Evolutionary conservation across 2,888 invertebrate species (phyloP), one percentile per base, ranked within the genome.

Genomic region (Choristoneura rosaceana): DNA sequence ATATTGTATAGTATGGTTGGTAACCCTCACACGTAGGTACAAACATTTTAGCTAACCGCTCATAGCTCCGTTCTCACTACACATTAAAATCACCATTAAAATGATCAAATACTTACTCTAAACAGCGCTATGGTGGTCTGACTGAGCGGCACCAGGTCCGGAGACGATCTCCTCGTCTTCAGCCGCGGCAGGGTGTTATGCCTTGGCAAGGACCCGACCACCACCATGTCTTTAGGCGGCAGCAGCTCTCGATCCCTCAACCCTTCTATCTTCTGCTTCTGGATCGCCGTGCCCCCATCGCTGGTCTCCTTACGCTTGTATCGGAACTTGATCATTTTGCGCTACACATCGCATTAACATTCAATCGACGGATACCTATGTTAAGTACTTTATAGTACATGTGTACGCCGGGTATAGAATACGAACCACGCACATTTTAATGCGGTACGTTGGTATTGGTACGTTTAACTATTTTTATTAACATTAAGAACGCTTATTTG

Each of bases 271-370:
- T 93, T 94, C 86, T 91, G 91, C 84, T 93, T 93, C 85, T 93
- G 93, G 74, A 92, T 89, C 73, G 89, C 87, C 38, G 89, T 87
- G 47, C 89, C 89, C 45, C 86, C 86, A 77, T 87, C 89, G 82
- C 77, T 89, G 74, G 86, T 82, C 84, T 96, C 96, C 86, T 96
- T 96, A 77, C 95, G 95, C 82, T 96, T 96, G 80, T 96, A 96
- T 76, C 96, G 95, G 91, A 96, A 96, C 90, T 96, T 96, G 77
- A 96, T 96, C 96, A 96, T 96, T 86, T 89, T 75, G 74, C 75
- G 78, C 78, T 77, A 75, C 75, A 55, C 71, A 76, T 76, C 74
- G 70, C 81, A 82, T 83, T 84, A 74, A 78, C 79, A 90, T 90
- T 90, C 86, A 85, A 84, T 84, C 80, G 81, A 81, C 85, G 81